A percentile compares a stretch with the other conserved stretches of the same genome.
Conservation (phyloP, 2,888 invertebrate species). For the Yponomeuta sedellus region DNA sequence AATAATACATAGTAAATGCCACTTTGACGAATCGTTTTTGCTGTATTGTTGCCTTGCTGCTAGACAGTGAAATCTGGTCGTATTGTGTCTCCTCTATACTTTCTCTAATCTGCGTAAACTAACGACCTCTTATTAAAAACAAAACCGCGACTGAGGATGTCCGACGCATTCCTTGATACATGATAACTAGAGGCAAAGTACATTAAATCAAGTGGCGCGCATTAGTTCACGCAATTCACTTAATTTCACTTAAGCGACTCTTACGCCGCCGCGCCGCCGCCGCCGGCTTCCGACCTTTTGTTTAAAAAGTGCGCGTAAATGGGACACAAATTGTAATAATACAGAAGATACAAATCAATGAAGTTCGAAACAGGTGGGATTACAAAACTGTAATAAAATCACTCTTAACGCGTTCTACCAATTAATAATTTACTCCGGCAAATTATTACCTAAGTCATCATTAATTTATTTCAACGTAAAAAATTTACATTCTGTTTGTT, state of each 20-base stretch:
- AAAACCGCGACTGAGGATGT: constrained; percentile 51
- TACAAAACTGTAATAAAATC: too few relatives aligned
- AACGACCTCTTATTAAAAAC: constrained; percentile 62
- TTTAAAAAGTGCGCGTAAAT: constrained; percentile 14
- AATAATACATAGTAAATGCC: too few relatives aligned
- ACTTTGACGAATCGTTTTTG: too few relatives aligned
- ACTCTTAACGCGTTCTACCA: too few relatives aligned
- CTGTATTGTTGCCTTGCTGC: too few relatives aligned
- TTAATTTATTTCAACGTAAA: too few relatives aligned
- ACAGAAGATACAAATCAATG: not conserved
- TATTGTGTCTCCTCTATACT: too few relatives aligned
- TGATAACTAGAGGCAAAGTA: constrained; percentile 66
- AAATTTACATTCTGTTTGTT: too few relatives aligned
- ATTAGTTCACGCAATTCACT: constrained; percentile 52
- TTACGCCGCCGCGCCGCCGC: not conserved
- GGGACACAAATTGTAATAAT: not conserved
- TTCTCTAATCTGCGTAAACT: constrained; percentile 41
- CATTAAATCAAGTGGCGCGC: constrained; percentile 55
- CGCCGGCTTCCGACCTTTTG: not conserved
- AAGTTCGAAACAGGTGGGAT: too few relatives aligned
- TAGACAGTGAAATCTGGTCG: too few relatives aligned
- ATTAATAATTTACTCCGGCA: too few relatives aligned
- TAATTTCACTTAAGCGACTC: constrained; percentile 55
- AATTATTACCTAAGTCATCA: too few relatives aligned
- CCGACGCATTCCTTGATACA: constrained; percentile 56